A percentile compares a stretch with the other conserved stretches of the same genome.
Conservation (phyloP, 2,113 vertebrate genomes). For the Polyodon spathula region DNA sequence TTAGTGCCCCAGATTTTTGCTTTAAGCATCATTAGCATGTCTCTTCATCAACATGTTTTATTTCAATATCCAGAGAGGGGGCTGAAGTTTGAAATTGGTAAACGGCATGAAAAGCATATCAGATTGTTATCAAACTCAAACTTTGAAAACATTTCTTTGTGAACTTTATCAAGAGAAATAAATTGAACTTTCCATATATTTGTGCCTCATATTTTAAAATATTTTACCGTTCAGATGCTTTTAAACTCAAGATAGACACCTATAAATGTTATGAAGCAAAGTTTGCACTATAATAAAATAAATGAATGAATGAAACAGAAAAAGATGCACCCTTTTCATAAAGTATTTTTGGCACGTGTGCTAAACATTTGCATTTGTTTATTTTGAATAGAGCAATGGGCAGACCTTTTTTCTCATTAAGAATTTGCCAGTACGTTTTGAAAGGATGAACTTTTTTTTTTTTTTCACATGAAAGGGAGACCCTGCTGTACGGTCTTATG, state of each 20-base stretch:
- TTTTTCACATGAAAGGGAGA: slow-evolving; percentile 77
- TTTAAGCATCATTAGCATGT: slow-evolving; percentile 53
- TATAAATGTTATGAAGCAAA: too few relatives aligned
- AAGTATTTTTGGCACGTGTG: slow-evolving; percentile 6
- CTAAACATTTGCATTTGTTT: slow-evolving; percentile 27
- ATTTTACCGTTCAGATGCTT: too few relatives aligned
- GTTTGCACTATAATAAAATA: too few relatives aligned
- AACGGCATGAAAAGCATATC: too few relatives aligned
- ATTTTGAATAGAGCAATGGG: slow-evolving; percentile 12
- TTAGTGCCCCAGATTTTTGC: slow-evolving; percentile 39
- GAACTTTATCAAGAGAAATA: slow-evolving; percentile 26
- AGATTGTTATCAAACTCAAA: not conserved
- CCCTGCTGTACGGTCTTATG: slow-evolving; percentile 67
- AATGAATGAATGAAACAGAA: too few relatives aligned
- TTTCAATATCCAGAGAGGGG: not conserved
- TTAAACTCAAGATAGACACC: too few relatives aligned
- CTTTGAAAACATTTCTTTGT: slow-evolving; percentile 13
- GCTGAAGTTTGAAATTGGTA: too few relatives aligned
- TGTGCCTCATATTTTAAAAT: too few relatives aligned
- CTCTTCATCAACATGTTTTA: slow-evolving; percentile 24
- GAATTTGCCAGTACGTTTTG: slow-evolving; percentile 46
- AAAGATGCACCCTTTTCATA: too few relatives aligned
- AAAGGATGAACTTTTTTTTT: slow-evolving; percentile 45
- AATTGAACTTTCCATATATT: too few relatives aligned
- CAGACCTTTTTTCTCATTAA: slow-evolving; percentile 26